Base-by-base conservation (phyloP, 2,113 vertebrate species). In the Colius striatus region DNA sequence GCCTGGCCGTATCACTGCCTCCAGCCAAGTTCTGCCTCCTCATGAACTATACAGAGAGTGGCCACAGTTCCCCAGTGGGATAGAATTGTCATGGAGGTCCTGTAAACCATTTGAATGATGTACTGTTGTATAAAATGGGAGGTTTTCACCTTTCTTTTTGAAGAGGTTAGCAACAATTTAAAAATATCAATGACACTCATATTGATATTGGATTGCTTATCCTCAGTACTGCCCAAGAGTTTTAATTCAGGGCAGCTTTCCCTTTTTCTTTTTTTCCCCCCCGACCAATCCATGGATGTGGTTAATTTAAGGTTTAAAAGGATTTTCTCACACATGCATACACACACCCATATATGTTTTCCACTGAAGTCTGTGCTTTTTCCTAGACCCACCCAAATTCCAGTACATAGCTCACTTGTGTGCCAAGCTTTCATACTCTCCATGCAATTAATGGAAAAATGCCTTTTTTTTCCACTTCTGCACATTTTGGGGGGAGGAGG, bases 341-440 rank as follows among this genome's bases (percentile, higher is more conserved):
- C 87, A 53, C 96, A 93, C 96, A 85, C 96, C 96, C 95, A 73
- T 96, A 90, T 95, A 94, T 92, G 95, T 97, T 98, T 98, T 98
- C 98, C 98, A 98, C 96, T 97, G 94, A 96, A 95, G 97, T 91
- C 97, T 95, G 94, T 96, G 92, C 95, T 98, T 98, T 98, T 98
- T 97, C 97, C 97, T 97, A 96, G 98, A 98, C 97, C 97, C 97
- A 96, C 98, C 97, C 97, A 47, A 78, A 98, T 98, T 98, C 97
- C 98, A 96, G 96, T 85, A 92, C 96, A 81, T 57, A 90, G 76
- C 84, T 97, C 72, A 23, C 60, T 92, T 19, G 6, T 48, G 20
- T 83, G 98, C 98, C 98, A 98, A 97, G 82, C 93, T 97, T 89
- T 93, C 76, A 92, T 95, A 23, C 34, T 95, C 84, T 95, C 87